Percentiles rank a stretch among this genome's conserved stretches.
Conservation (phyloP, 2,888 invertebrate species). For the Brachyptera risi region DNA sequence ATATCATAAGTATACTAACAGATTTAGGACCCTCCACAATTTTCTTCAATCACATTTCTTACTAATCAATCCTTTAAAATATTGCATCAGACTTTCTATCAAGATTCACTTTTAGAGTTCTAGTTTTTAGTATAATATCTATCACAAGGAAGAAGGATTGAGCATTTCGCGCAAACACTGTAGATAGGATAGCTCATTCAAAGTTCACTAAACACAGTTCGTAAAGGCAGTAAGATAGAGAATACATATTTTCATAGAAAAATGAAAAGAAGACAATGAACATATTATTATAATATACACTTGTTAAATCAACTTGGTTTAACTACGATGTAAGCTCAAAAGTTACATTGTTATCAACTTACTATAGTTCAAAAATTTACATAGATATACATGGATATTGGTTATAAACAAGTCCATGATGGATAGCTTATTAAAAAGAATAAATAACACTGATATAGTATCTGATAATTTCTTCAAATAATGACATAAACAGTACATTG, state of each 20-base stretch:
- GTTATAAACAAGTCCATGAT: constrained; percentile 1
- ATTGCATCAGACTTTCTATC: no score
- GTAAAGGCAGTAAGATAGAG: constrained; percentile 27
- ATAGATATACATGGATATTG: no score
- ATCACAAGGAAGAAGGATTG: constrained; percentile 28
- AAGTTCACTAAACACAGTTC: constrained; percentile 22
- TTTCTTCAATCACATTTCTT: no score
- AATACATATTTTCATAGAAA: neutral
- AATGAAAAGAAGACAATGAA: neutral
- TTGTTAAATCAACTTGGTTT: no score
- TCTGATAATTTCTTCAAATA: neutral
- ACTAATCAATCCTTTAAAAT: no score
- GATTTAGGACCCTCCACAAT: no score
- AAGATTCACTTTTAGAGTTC: neutral
- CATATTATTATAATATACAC: neutral
- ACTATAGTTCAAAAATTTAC: no score
- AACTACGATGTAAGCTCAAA: no score
- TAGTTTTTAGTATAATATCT: constrained; percentile 19
- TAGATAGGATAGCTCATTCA: no score
- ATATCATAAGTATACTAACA: no score
- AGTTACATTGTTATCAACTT: no score
- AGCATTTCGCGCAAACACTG: constrained; percentile 24
- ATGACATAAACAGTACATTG: neutral
- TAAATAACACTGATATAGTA: neutral
- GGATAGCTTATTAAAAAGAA: neutral